Conservation (phyloP, 2,797 vertebrate species). For the Sebastes dallii region DNA sequence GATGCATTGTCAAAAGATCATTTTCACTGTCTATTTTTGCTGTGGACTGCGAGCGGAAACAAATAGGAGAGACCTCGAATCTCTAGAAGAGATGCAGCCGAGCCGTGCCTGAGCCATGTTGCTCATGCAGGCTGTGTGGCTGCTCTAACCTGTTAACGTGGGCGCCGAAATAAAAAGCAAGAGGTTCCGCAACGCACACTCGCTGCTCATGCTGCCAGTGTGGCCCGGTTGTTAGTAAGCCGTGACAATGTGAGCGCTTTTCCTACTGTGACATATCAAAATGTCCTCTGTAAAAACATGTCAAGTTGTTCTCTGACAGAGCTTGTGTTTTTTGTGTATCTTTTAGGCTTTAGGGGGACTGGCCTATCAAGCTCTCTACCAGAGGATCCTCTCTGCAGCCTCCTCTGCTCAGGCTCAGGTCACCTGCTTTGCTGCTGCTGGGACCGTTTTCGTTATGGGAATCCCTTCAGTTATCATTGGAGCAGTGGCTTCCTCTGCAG, state of each 20-base stretch:
- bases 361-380: constrained; percentile 66
- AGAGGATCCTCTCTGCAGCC: constrained; percentile 71
- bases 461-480: constrained; percentile 82
- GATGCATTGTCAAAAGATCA: too few relatives aligned
- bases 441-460: constrained; percentile 71
- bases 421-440: constrained; percentile 78
- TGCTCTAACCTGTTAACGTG: too few relatives aligned
- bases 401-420: constrained; percentile 76
- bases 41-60: too few relatives aligned
- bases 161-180: too few relatives aligned
- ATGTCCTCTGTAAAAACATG: not conserved
- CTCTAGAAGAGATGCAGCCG: too few relatives aligned
- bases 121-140: too few relatives aligned
- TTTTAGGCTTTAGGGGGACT: constrained; percentile 65
- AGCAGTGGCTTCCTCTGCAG: constrained; percentile 81
- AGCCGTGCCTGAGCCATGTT: too few relatives aligned
- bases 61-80: too few relatives aligned
- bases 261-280: not conserved
- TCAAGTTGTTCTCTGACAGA: not conserved
- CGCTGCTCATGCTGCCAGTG: too few relatives aligned
- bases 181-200: too few relatives aligned
- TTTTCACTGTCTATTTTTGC: too few relatives aligned
- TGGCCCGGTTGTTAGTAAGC: not conserved
- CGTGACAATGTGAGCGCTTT: not conserved
- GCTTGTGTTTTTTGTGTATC: not conserved